A percentile compares a stretch with the other conserved stretches of the same genome.
phyloP scores from a whole-genome alignment of 1,140 invertebrate genomes.

The Acarapis woodi region DNA sequence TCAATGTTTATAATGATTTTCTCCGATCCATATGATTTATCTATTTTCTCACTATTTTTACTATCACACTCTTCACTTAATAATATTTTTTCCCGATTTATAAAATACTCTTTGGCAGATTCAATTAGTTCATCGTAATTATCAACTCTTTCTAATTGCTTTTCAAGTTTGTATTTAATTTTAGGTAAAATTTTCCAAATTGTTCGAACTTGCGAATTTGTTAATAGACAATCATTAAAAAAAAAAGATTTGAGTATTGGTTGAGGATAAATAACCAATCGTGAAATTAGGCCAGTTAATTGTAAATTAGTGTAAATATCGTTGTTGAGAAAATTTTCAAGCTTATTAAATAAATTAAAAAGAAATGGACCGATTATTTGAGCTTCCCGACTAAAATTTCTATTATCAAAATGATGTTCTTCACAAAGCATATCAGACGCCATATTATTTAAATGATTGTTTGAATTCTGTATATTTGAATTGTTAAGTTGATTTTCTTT shows the following conservation, averaged over 20 bases:
- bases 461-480: too few species aligned
- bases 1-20: too few species aligned
- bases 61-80: not conserved
- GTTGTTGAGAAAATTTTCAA: slow-evolving; percentile 55
- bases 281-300: slow-evolving; percentile 53
- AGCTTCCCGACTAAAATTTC: slow-evolving; percentile 4
- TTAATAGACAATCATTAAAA: slow-evolving; percentile 49
- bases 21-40: too few species aligned
- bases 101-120: slow-evolving; percentile 35
- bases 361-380: slow-evolving; percentile 39
- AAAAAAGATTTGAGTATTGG: slow-evolving; percentile 57
- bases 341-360: slow-evolving; percentile 41
- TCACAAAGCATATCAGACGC: not conserved
- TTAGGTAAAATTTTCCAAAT: slow-evolving; percentile 38
- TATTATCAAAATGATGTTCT: slow-evolving; percentile 2
- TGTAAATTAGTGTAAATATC: slow-evolving; percentile 59
- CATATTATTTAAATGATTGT: too few species aligned
- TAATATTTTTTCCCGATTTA: slow-evolving; percentile 38
- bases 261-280: slow-evolving; percentile 57
- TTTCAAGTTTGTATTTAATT: slow-evolving; percentile 1
- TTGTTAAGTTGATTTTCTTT: not conserved
- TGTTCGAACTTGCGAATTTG: slow-evolving; percentile 63
- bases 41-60: not conserved
- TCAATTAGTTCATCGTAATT: slow-evolving; percentile 29
- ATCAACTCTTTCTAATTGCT: slow-evolving; percentile 18